Percentiles rank a stretch among this genome's conserved stretches.
Conservation (phyloP, 2,888 invertebrate genomes). For the Chrysopilus asiliformis region DNA sequence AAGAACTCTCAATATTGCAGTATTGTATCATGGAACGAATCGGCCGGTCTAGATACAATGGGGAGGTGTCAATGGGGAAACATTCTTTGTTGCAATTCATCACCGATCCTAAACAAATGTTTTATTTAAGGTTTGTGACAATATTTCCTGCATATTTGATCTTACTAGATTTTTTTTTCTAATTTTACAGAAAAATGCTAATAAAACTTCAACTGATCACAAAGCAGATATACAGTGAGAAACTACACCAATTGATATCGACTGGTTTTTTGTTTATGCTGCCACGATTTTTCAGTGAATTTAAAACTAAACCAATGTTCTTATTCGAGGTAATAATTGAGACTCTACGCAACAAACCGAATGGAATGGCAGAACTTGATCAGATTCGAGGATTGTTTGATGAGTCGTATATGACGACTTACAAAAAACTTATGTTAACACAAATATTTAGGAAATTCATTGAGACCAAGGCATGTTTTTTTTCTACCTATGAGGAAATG, state of each 20-base stretch:
- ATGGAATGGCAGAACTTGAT: slow-evolving; percentile 39
- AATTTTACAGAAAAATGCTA: slow-evolving; percentile 51
- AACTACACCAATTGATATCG: slow-evolving; percentile 33
- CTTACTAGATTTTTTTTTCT: background rate
- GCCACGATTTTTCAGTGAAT: slow-evolving; percentile 46
- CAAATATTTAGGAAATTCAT: slow-evolving; percentile 43
- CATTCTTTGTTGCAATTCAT: slow-evolving; percentile 40
- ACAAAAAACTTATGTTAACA: slow-evolving; percentile 23
- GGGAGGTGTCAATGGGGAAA: slow-evolving; percentile 54
- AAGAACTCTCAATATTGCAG: slow-evolving; percentile 39
- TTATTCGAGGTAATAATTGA: slow-evolving; percentile 25
- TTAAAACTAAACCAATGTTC: slow-evolving; percentile 40
- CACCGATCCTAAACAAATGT: slow-evolving; percentile 45
- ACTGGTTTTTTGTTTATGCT: slow-evolving; percentile 45
- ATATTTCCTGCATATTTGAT: too few relatives aligned
- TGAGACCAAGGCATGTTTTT: slow-evolving; percentile 37
- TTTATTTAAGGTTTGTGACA: slow-evolving; percentile 26
- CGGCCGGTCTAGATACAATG: slow-evolving; percentile 52
- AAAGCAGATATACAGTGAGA: slow-evolving; percentile 46
- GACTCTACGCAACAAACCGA: slow-evolving; percentile 38
- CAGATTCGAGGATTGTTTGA: slow-evolving; percentile 35
- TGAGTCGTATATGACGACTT: slow-evolving; percentile 14
- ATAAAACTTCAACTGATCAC: slow-evolving; percentile 43
- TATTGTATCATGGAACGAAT: slow-evolving; percentile 63
- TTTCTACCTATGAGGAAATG: slow-evolving; percentile 7